Base-by-base conservation (phyloP, 2,888 invertebrate species). In the Blastobasis adustella region DNA sequence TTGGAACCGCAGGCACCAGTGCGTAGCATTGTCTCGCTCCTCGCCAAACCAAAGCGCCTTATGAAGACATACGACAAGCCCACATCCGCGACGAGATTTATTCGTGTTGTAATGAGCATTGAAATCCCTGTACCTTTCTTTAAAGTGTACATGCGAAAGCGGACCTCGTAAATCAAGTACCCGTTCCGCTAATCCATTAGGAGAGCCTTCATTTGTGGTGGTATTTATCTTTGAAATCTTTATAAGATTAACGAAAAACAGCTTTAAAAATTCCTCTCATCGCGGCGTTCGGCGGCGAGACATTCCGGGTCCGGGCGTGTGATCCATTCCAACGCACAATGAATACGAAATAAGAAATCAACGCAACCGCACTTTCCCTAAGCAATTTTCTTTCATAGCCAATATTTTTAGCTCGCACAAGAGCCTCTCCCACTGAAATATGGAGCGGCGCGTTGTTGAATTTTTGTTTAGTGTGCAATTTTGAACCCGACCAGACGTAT, bases 291-390 rank as follows among this genome's bases (percentile, higher is more conserved):
- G 54, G 53, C 59, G 55, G 56, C 58, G 66, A 66, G 69, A 75
- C 71, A 74, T 71, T 65, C 64, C 66, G 55, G 23, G 68, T 67
- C 62, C 61, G 61, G 63, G 66, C 67, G 69, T 73, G 75, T 74
- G 79, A 81, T 82, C 76, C 76, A 71, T 79, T 77, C 70, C 76
- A 72, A 80, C 76, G 79, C 79, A 79, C 82, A 79, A 83, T 82
- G 80, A 85, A 85, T 83, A 84, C 79, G 68, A 77, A 86, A 84
- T 82, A 81, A 79, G 80, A 82, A 85, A 86, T 83, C 82, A 84
- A 79, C 73, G 78, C 76, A 76, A 73, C 79, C 80, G 70, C 81
- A 81, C 79, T 78, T 79, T 76, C 69, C 75, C 76, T 66, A 64
- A 75, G 72, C 81, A 81, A 81, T 86, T 83, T 83, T 73, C 81